Percentiles rank a stretch among this genome's conserved stretches.
These are phyloP conservation scores for Ciona savignyi DNA, from an alignment of 23 tunicate genomes.

Conservation along the genomic window DNA sequence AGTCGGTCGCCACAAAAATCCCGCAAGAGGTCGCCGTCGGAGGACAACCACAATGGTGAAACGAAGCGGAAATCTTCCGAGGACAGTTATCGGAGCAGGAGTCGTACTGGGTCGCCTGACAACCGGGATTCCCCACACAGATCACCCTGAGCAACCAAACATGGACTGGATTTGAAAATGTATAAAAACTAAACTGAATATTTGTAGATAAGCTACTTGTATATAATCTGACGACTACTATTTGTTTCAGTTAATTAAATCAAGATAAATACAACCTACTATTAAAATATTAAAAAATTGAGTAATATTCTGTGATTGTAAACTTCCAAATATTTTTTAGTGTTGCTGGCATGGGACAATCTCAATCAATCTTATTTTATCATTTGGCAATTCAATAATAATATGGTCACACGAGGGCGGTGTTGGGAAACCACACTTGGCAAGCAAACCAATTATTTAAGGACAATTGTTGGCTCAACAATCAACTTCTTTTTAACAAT, in stretches of 20 bases:
- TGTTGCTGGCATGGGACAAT: not conserved
- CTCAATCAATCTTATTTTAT: not conserved
- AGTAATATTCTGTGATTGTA: too few species aligned
- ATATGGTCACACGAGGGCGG: not conserved
- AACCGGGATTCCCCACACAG: not conserved
- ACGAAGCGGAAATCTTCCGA: conserved; percentile 3
- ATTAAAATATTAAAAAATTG: too few species aligned
- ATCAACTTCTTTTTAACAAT: too few species aligned
- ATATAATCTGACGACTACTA: too few species aligned
- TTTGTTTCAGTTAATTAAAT: too few species aligned
- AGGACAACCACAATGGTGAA: not conserved
- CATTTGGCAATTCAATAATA: not conserved
- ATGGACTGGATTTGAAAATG: not conserved
- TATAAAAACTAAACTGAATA: not conserved
- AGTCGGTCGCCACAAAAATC: conserved; percentile 5
- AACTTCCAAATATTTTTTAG: not conserved
- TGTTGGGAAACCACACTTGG: not conserved
- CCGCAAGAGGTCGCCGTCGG: not conserved
- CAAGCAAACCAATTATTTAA: not conserved
- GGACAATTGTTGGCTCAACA: not conserved
- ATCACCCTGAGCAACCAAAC: not conserved
- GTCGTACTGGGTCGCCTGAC: conserved; percentile 46
- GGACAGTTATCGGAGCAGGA: conserved; percentile 38
- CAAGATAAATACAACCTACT: too few species aligned
- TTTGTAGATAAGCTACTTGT: not conserved